These are phyloP conservation scores for Dendroctonus valens DNA, from an alignment of 1,140 invertebrate genomes.

Conservation along the genomic window DNA sequence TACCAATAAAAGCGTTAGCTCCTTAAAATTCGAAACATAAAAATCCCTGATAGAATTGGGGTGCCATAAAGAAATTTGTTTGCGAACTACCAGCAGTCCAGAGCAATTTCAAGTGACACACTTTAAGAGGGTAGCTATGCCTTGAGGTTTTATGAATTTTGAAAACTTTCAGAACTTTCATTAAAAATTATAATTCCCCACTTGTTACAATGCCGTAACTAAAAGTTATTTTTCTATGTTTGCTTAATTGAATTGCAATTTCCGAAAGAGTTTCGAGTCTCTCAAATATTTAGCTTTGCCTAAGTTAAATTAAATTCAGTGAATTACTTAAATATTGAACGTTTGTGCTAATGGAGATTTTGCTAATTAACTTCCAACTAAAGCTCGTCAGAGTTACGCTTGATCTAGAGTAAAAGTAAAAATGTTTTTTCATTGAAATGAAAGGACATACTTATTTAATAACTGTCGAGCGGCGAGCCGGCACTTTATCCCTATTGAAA, in stretches of 20 bases:
- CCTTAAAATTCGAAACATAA: neutral
- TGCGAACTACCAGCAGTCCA: neutral
- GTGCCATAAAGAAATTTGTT: slow-evolving; percentile 7
- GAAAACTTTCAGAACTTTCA: slow-evolving; percentile 2
- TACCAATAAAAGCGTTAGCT: too few relatives aligned
- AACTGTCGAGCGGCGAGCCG: slow-evolving; percentile 10
- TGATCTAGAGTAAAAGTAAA: neutral
- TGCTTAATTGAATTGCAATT: too few relatives aligned
- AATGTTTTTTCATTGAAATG: slow-evolving; percentile 9
- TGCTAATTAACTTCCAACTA: too few relatives aligned
- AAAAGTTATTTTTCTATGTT: too few relatives aligned
- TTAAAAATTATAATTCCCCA: slow-evolving; percentile 1
- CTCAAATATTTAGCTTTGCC: too few relatives aligned
- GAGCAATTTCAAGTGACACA: slow-evolving; percentile 1
- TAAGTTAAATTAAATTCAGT: too few relatives aligned
- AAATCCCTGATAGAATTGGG: neutral
- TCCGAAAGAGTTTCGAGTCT: too few relatives aligned
- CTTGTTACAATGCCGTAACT: too few relatives aligned
- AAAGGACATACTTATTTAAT: slow-evolving; percentile 21
- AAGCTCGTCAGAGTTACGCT: too few relatives aligned
- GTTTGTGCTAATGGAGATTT: too few relatives aligned
- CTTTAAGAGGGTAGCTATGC: neutral
- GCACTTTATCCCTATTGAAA: slow-evolving; percentile 23
- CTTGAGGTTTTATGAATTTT: slow-evolving; percentile 11
- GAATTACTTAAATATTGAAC: too few relatives aligned